Evolutionary conservation across 2,113 vertebrate species (phyloP).

Genomic region (Callipepla californica): DNA sequence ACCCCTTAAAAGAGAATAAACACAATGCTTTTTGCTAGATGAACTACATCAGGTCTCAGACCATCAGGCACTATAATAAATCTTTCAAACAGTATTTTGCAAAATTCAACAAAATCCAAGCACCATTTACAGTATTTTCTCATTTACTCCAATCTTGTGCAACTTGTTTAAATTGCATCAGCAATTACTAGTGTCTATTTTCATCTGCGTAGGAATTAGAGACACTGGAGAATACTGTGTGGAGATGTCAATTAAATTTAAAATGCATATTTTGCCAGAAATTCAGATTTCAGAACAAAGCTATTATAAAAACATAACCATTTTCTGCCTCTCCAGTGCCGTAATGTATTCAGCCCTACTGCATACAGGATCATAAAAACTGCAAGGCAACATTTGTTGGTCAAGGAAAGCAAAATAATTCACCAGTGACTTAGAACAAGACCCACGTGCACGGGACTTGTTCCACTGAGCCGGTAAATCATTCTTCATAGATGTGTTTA

Average conservation of each 20-base stretch:
- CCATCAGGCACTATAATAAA: not conserved
- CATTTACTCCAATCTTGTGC: not conserved
- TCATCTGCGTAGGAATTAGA: not conserved
- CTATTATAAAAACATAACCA: not conserved
- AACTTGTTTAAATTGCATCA: not conserved
- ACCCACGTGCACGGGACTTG: not conserved
- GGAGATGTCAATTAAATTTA: not conserved
- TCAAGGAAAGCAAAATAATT: not conserved
- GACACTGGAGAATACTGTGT: not conserved
- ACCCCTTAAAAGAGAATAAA: not conserved
- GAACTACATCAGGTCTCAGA: not conserved
- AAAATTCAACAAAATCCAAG: not conserved
- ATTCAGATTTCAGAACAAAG: not conserved
- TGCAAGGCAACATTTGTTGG: not conserved
- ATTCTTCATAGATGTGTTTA: not conserved
- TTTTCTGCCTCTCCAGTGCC: not conserved
- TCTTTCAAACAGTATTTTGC: not conserved
- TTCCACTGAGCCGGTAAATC: not conserved
- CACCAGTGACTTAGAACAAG: not conserved
- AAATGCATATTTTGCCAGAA: not conserved
- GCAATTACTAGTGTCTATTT: not conserved
- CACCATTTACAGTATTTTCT: not conserved
- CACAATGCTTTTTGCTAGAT: not conserved
- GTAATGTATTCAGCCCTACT: not conserved
- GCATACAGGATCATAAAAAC: not conserved